Evolutionary conservation across 2,888 invertebrate genomes (phyloP), one percentile per base, ranked within the genome.

Genomic region (Drosophila phalerata): DNA sequence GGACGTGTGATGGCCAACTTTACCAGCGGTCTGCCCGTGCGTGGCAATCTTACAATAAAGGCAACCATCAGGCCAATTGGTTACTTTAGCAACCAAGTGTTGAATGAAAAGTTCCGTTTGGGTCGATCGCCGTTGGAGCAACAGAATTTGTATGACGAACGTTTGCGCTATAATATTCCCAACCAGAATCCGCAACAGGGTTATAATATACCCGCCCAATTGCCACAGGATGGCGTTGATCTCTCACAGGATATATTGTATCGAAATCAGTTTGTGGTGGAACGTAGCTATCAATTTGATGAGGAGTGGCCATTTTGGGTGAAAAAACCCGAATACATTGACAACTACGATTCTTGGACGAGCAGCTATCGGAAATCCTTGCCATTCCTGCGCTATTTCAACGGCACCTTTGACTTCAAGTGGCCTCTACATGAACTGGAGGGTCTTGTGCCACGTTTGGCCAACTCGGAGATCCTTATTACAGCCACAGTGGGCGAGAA

Each of bases 1-100:
- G 99, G 98, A 0, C 95, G 95, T 1, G 95, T 99, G 2, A 96
- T 97, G 95, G 98, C 98, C 0, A 99, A 99, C 94, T 98, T 98
- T 91, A 98, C 98, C 1, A 98, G 97, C 68, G 98, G 98, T 1
- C 96, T 96, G 28, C 98, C 98, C 0, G 98, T 98, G 0, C 94
- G 94, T 37, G 98, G 98, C 9, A 98, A 98, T 93, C 94, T 98
- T 19, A 98, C 98, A 0, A 93, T 98, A 1, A 95, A 95, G 91
- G 97, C 97, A 0, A 96, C 95, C 25, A 93, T 97, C 32, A 93
- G 95, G 1, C 96, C 97, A 4, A 94, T 97, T 45, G 94, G 94
- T 58, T 94, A 93, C 89, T 94, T 94, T 90, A 93, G 94, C 48
- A 94, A 94, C 90, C 91, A 94, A 91, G 57, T 94, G 91, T 90